Percentiles rank a stretch among this genome's conserved stretches.
Evolutionary conservation across 2,888 invertebrate genomes (phyloP).

Genomic region (Drosophila neonasuta): DNA sequence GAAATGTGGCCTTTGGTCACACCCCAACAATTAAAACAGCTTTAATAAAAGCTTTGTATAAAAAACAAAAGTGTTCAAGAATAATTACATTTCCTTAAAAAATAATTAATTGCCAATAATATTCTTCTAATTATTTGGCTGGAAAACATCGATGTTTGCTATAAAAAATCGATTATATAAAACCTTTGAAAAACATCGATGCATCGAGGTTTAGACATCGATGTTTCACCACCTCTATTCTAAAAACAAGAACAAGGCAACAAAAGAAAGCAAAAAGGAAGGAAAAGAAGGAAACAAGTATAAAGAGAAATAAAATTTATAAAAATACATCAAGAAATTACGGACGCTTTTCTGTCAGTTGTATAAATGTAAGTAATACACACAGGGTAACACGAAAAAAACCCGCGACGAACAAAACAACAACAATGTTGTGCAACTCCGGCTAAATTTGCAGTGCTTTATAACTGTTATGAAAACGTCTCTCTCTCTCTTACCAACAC

Average conservation of each 20-base stretch:
- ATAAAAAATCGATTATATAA: no score
- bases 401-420: conserved; percentile 23
- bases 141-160: background rate
- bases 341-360: conserved; percentile 63
- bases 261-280: conserved; percentile 53
- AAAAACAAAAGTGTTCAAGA: no score
- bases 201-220: background rate
- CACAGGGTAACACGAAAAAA: conserved; percentile 16
- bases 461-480: conserved; percentile 69
- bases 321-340: conserved; percentile 41
- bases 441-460: conserved; percentile 58
- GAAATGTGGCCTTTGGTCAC: no score
- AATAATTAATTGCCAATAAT: background rate
- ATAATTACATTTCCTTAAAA: no score
- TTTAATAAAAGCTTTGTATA: no score
- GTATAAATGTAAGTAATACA: conserved; percentile 64
- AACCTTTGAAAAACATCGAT: background rate
- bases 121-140: background rate
- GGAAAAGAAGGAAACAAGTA: conserved; percentile 21
- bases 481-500: conserved; percentile 34
- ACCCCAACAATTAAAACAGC: no score
- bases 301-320: conserved; percentile 33
- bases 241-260: conserved; percentile 55
- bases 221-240: conserved; percentile 6
- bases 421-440: conserved; percentile 62